Evolutionary conservation across 2,113 vertebrate genomes (phyloP).

Genomic region (Dromiciops gliroides): DNA sequence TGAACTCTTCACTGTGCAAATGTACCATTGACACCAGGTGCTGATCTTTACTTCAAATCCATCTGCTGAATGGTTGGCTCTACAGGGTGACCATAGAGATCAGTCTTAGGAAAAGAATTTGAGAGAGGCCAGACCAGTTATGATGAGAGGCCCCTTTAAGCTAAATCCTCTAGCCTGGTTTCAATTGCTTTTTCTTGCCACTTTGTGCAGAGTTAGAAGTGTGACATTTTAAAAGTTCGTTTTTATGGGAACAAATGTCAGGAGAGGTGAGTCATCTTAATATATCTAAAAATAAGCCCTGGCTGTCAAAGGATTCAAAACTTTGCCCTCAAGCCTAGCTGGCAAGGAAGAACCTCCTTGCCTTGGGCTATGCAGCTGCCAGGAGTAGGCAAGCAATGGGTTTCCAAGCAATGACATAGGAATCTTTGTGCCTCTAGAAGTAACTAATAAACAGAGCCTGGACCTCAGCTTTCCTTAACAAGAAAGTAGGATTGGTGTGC

Average conservation of each 20-base stretch:
- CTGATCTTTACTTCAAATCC: background rate
- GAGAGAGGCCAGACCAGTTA: background rate
- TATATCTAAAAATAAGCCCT: conserved; percentile 76
- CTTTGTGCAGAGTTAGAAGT: conserved; percentile 69
- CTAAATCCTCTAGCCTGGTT: background rate
- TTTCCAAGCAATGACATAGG: background rate
- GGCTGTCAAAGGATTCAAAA: conserved; percentile 74
- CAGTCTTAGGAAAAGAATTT: background rate
- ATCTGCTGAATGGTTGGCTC: background rate
- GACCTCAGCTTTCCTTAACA: conserved; percentile 16
- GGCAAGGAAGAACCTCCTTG: conserved; percentile 20
- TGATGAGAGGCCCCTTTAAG: conserved; percentile 15
- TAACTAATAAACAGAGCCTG: conserved; percentile 3
- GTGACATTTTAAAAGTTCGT: conserved; percentile 73
- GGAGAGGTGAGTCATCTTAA: conserved; percentile 71
- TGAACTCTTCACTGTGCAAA: background rate
- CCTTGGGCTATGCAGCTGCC: background rate
- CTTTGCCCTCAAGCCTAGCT: conserved; percentile 60
- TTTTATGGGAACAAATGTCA: conserved; percentile 78
- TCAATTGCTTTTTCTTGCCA: conserved; percentile 49
- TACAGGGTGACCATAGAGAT: background rate
- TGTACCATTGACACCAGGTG: background rate
- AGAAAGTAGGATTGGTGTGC: conserved; percentile 1
- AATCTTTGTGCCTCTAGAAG: background rate
- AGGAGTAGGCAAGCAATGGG: background rate